Percentiles rank a stretch among this genome's conserved stretches.
Evolutionary conservation across 92 coral and sea anemone genomes (phyloP).

Genomic region (Porites rus): DNA sequence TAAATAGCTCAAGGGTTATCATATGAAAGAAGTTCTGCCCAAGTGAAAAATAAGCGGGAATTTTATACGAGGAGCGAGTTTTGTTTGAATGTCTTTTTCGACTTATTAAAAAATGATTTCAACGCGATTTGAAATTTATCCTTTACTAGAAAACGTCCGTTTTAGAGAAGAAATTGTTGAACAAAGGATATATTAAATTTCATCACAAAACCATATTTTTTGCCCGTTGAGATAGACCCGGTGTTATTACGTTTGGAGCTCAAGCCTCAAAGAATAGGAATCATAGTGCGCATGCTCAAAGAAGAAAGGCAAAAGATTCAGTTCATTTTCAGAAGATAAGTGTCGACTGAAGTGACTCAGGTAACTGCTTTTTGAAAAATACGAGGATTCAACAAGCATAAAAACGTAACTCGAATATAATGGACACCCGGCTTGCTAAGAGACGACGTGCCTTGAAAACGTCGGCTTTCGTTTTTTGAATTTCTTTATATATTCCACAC

Average conservation of each 20-base stretch:
- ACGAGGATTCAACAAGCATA: constrained; percentile 57
- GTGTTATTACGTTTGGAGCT: background rate
- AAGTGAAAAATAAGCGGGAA: background rate
- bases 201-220: too few relatives aligned
- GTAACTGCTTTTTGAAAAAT: constrained; percentile 61
- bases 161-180: too few relatives aligned
- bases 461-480: constrained; percentile 65
- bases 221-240: too few relatives aligned
- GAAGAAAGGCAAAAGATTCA: background rate
- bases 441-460: constrained; percentile 55
- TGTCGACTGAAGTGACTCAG: constrained; percentile 31
- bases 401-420: constrained; percentile 37
- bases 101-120: background rate
- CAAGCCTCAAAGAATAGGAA: background rate
- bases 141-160: background rate
- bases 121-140: too few relatives aligned
- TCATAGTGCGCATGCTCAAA: constrained; percentile 37
- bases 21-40: background rate
- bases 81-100: background rate
- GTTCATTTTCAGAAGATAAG: background rate
- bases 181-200: too few relatives aligned
- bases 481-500: background rate
- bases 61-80: background rate
- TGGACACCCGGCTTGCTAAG: constrained; percentile 84
- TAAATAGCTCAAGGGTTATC: background rate